Base-by-base conservation (phyloP, 2,797 vertebrate genomes). In the Sebastiscus tertius region DNA sequence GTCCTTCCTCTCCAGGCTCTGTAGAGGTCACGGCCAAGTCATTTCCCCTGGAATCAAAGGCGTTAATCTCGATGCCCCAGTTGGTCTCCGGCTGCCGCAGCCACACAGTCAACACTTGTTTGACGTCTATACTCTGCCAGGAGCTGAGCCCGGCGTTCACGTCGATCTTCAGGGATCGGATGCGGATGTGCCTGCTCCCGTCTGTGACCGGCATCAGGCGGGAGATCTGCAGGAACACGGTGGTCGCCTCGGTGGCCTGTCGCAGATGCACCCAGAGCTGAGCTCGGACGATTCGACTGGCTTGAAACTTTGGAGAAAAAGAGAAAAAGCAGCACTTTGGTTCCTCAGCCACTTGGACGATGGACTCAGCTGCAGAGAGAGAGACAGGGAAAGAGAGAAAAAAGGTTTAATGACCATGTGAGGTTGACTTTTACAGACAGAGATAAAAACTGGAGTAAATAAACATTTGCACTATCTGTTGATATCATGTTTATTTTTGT, bases 61-160 rank as follows among this genome's bases (percentile, higher is more conserved):
- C 98, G 92, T 98, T 99, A 88, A 99, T 99, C 96, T 99, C 97
- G 92, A 99, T 98, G 90, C 98, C 98, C 97, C 98, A 97, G 96
- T 99, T 99, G 93, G 97, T 98, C 96, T 99, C 97, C 59, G 98
- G 98, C 94, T 99, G 97, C 95, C 97, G 97, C 94, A 99, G 96
- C 98, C 98, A 99, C 89, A 98, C 98, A 67, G 96, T 95, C 93
- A 99, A 76, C 91, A 99, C 97, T 88, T 97, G 97, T 91, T 99
- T 99, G 93, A 99, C 97, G 89, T 99, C 98, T 80, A 99, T 98
- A 74, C 98, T 99, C 87, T 99, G 98, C 98, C 98, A 99, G 77
- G 98, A 98, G 85, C 96, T 96, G 90, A 95, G 91, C 82, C 98
- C 97, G 80, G 97, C 96, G 79, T 94, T 97, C 94, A 99, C 96